phyloP scores from a whole-genome alignment of 2,888 invertebrate genomes.

The Acronicta psi region DNA sequence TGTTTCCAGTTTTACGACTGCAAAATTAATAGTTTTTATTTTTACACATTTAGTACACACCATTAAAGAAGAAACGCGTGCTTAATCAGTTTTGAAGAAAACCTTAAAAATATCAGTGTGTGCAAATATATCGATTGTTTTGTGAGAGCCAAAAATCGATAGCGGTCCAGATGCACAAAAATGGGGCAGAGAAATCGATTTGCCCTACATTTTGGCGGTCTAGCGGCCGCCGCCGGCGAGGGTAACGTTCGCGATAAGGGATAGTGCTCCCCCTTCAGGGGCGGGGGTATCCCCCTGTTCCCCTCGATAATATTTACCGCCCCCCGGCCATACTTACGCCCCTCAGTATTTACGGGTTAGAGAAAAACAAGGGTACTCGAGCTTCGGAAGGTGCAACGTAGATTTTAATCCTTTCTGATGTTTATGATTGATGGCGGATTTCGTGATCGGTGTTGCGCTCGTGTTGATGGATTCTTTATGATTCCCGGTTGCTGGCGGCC shows the following conservation, averaged over 20 bases:
- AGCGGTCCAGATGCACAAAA: slow-evolving; percentile 89
- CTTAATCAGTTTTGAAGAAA: slow-evolving; percentile 11
- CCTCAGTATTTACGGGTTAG: slow-evolving; percentile 89
- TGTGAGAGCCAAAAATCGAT: slow-evolving; percentile 78
- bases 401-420: slow-evolving; percentile 89
- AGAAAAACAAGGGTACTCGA: slow-evolving; percentile 89
- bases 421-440: slow-evolving; percentile 89
- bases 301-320: slow-evolving; percentile 88
- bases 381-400: slow-evolving; percentile 89
- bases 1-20: slow-evolving; percentile 72
- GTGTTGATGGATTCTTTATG: slow-evolving; percentile 87
- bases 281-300: slow-evolving; percentile 77
- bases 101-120: slow-evolving; percentile 7
- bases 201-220: slow-evolving; percentile 88
- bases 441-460: slow-evolving; percentile 83
- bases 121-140: slow-evolving; percentile 60
- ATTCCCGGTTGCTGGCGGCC: slow-evolving; percentile 62
- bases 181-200: slow-evolving; percentile 88
- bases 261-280: slow-evolving; percentile 83
- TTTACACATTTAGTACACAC: slow-evolving; percentile 32
- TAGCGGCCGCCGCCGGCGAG: slow-evolving; percentile 84
- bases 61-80: slow-evolving; percentile 15
- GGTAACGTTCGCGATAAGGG: slow-evolving; percentile 89
- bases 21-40: slow-evolving; percentile 53
- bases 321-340: slow-evolving; percentile 89